A percentile compares a stretch with the other conserved stretches of the same genome.
Conservation (phyloP, 2,113 vertebrate species). For the Cyprinodon tularosa region DNA sequence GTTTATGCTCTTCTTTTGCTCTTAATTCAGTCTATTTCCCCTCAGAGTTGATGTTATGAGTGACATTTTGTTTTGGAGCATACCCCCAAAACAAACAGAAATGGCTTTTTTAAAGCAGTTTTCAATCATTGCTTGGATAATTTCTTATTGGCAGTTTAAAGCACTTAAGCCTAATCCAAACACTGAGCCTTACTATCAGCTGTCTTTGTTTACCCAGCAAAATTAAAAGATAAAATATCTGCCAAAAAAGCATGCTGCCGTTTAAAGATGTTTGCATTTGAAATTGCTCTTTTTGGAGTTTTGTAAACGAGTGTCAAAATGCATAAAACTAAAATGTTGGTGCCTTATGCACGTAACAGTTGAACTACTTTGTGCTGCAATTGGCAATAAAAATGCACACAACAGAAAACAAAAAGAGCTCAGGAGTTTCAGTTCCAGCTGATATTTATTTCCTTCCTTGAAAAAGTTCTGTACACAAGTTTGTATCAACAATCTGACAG, state of each 20-base stretch:
- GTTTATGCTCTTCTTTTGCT: not conserved
- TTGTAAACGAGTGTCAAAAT: not conserved
- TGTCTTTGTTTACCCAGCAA: not conserved
- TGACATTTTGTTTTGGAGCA: not conserved
- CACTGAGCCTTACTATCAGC: not conserved
- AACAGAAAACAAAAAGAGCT: slow-evolving; percentile 52
- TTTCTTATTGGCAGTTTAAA: not conserved
- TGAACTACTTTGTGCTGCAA: not conserved
- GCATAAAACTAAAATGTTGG: not conserved
- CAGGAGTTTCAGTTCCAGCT: slow-evolving; percentile 99
- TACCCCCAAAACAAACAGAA: not conserved
- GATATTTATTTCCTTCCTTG: slow-evolving; percentile 99
- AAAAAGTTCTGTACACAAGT: slow-evolving; percentile 99
- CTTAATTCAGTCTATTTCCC: not conserved
- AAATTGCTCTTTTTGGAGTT: not conserved
- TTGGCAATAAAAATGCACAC: slow-evolving; percentile 30
- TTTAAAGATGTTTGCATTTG: not conserved
- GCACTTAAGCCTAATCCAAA: not conserved
- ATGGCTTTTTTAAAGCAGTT: slow-evolving; percentile 11
- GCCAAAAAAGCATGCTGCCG: not conserved
- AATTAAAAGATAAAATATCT: not conserved
- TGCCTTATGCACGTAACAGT: not conserved
- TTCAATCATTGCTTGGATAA: not conserved
- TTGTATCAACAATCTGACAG: slow-evolving; percentile 99
- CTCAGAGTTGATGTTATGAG: not conserved